A percentile compares a stretch with the other conserved stretches of the same genome.
These are phyloP conservation scores for Amphiprion clarkii DNA, from an alignment of 2,797 vertebrate species.

Conservation along the genomic window DNA sequence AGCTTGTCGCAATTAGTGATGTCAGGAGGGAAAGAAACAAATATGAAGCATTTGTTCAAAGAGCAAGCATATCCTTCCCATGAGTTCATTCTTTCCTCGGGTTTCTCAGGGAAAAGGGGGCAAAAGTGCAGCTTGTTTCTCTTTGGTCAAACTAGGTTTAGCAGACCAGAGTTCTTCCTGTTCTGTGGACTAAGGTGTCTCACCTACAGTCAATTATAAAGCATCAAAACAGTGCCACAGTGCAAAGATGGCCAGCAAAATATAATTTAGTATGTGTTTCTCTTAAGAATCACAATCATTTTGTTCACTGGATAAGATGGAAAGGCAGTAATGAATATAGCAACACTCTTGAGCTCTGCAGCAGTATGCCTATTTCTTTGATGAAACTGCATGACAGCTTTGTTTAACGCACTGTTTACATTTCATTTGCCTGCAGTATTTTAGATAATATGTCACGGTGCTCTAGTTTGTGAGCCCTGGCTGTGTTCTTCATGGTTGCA, in stretches of 20 bases:
- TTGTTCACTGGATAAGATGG: slow-evolving; percentile 37
- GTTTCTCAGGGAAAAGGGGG: slow-evolving; percentile 71
- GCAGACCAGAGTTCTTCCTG: slow-evolving; percentile 36
- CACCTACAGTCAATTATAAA: slow-evolving; percentile 9
- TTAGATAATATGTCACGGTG: slow-evolving; percentile 72
- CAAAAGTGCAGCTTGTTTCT: slow-evolving; percentile 73
- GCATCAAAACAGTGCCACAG: slow-evolving; percentile 28
- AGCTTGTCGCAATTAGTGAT: slow-evolving; percentile 89
- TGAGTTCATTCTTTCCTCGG: slow-evolving; percentile 84
- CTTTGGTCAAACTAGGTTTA: slow-evolving; percentile 48
- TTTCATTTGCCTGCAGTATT: slow-evolving; percentile 72
- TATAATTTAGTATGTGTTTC: background rate
- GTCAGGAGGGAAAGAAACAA: slow-evolving; percentile 86
- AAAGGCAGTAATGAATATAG: slow-evolving; percentile 39
- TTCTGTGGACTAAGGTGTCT: slow-evolving; percentile 32
- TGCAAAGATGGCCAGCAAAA: slow-evolving; percentile 1
- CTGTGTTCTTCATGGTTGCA: slow-evolving; percentile 68
- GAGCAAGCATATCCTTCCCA: slow-evolving; percentile 80
- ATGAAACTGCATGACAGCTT: slow-evolving; percentile 59
- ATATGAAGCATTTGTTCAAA: slow-evolving; percentile 85
- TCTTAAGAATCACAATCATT: slow-evolving; percentile 9
- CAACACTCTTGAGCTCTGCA: slow-evolving; percentile 36
- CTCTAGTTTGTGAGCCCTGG: slow-evolving; percentile 67
- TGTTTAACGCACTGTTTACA: slow-evolving; percentile 68
- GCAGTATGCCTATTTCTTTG: slow-evolving; percentile 35